Evolutionary conservation across 2,888 invertebrate species (phyloP), one percentile per base, ranked within the genome.

Genomic region (Apamea crenata): DNA sequence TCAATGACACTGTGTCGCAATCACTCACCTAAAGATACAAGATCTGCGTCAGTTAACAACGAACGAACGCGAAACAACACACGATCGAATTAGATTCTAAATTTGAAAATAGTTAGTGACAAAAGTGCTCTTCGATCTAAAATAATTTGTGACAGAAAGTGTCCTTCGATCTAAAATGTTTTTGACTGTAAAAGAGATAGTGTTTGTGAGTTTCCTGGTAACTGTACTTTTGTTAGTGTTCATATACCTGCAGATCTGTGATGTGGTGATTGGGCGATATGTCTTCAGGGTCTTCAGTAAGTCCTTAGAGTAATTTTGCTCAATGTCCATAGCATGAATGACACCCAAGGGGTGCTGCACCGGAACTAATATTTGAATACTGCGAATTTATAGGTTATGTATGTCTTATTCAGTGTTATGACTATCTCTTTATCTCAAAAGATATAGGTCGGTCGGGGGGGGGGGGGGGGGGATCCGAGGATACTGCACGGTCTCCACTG

Each of bases 261-360:
- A 96, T 82, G 76, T 94, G 14, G 77, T 95, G 18, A 91, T 96
- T 56, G 92, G 93, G 3, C 90, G 93, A 87, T 94, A 92, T 74
- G 91, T 95, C 74, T 92, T 95, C 81, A 93, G 85, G 82, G 88
- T 96, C 4, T 96, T 96, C 74, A 81, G 96, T 96, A 85, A 96
- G 96, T 96, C 21, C 0, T 18, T 12, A 8, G 32, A 66, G 5
- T 63, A 1, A 25, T n/a, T 66, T 10, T 7, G 21, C 18, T 65
- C n/a, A 12, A 10, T 56, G 21, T 56, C 12, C 21, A 12, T 47
- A 36, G 8, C 1, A 5, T n/a, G 21, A 14, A 32, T 80, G 1
- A 25, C 1, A 25, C 25, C 32, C 5, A 16, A 69, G 53, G 0
- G 16, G 16, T 16, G 25, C 2, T 53, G 16, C 14, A 56, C 3